phyloP scores from a whole-genome alignment of 2,113 vertebrate species.

The Mola mola region DNA sequence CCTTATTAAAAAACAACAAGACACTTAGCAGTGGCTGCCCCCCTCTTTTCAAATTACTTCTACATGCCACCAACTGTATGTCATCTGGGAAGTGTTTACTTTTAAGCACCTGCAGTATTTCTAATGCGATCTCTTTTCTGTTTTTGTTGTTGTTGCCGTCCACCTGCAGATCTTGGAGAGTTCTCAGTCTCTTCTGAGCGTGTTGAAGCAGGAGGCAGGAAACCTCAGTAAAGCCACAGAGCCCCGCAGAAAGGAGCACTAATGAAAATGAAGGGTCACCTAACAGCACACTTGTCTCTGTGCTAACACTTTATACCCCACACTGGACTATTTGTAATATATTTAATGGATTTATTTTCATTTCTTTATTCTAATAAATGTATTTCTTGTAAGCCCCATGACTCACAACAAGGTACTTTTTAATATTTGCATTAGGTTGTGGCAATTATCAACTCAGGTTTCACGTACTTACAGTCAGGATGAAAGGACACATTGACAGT shows the following conservation, averaged over 20 bases:
- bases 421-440: too few species aligned
- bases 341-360: constrained; percentile 9
- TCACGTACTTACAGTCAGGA: background rate
- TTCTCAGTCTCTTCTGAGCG: constrained; percentile 89
- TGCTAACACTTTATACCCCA: constrained; percentile 6
- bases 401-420: too few species aligned
- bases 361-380: constrained; percentile 54
- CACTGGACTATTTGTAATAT: constrained; percentile 18
- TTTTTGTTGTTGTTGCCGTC: too few species aligned
- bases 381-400: too few species aligned
- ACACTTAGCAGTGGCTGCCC: background rate
- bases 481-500: background rate
- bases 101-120: background rate
- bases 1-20: constrained; percentile 66
- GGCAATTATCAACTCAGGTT: background rate
- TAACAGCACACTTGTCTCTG: constrained; percentile 7
- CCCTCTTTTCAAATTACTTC: constrained; percentile 6
- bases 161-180: constrained; percentile 90
- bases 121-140: background rate
- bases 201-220: constrained; percentile 87
- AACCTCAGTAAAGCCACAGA: constrained; percentile 84
- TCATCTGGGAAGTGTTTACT: background rate
- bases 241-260: constrained; percentile 75
- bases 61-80: background rate
- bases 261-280: background rate